Base-by-base conservation (phyloP, 2,113 vertebrate species). In the Sapajus apella region DNA sequence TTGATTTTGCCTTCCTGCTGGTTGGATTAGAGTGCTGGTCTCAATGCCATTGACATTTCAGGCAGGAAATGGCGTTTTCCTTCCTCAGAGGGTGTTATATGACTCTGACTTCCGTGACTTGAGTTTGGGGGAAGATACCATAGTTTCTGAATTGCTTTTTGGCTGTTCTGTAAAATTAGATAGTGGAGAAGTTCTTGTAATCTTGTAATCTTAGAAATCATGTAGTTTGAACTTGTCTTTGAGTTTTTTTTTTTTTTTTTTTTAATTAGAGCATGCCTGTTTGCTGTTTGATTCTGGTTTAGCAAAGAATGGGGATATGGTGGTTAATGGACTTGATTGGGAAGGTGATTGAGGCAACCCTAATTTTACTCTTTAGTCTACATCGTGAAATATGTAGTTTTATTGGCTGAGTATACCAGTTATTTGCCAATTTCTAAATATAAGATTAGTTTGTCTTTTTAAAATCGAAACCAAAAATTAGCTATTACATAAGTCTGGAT, bases 1-100 rank as follows among this genome's bases (percentile, higher is more conserved):
- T 98, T 98, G 96, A 97, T 91, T 97, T 97, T 96, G 85, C 94
- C 97, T 98, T 98, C 98, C 97, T 98, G 96, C 97, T 94, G 90
- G 91, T 96, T 94, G 82, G 97, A 87, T 94, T 92, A 79, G 77
- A 96, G 90, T 45, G 25, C 97, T 89, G 79, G 87, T 92, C 96
- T 96, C 96, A 88, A 35, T 95, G 91, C 96, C 95, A 43, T 47
- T 97, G 97, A 97, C 97, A 96, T 98, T 96, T 97, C 37, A 70
- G 92, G 86, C 95, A 96, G 98, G 98, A 98, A 98, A 97, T 97
- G 94, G 68, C 90, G 27, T 89, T 95, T 98, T 98, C 98, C 98
- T 98, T 98, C 97, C 98, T 97, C 56, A 27, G 13, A 96, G 97
- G 91, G 95, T 96, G 96, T 96, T 96, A 58, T 55, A 79, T n/a